phyloP scores from a whole-genome alignment of 2,888 invertebrate species.

The Embidobia sp. region DNA sequence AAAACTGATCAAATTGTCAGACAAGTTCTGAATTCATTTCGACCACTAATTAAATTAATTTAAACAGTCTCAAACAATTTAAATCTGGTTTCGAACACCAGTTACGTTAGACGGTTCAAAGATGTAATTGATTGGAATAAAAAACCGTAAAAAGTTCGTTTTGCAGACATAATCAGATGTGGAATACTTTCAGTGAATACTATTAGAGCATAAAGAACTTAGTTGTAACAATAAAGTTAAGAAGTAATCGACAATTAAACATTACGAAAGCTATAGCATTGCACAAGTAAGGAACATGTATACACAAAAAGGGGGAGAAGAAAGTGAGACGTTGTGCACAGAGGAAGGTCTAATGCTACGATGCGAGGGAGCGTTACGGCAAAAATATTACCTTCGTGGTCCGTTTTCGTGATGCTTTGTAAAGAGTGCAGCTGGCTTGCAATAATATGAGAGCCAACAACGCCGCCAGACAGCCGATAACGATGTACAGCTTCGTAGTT shows the following conservation, averaged over 20 bases:
- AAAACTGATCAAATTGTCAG: no score
- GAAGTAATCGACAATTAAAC: slow-evolving; percentile 35
- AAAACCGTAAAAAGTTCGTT: no score
- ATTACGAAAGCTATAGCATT: slow-evolving; percentile 38
- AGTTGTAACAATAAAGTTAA: no score
- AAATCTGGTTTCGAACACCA: no score
- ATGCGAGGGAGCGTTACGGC: slow-evolving; percentile 27
- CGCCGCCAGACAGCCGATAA: slow-evolving; percentile 91
- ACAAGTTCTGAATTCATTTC: no score
- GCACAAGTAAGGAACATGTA: slow-evolving; percentile 49
- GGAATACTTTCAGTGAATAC: no score
- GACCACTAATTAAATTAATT: no score
- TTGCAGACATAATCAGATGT: no score
- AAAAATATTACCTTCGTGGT: slow-evolving; percentile 84
- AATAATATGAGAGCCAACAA: slow-evolving; percentile 90
- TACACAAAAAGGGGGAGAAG: slow-evolving; percentile 51
- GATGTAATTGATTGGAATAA: no score
- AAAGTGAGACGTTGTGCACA: slow-evolving; percentile 56
- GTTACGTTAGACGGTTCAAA: no score
- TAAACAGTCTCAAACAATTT: no score
- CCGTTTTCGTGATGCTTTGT: slow-evolving; percentile 85
- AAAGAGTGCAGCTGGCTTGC: slow-evolving; percentile 92
- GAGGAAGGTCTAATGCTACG: slow-evolving; percentile 27
- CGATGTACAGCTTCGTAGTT: slow-evolving; percentile 90
- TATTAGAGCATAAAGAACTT: no score